These are phyloP conservation scores for Cyanoderma ruficeps DNA, from an alignment of 2,113 vertebrate genomes.

Conservation along the genomic window DNA sequence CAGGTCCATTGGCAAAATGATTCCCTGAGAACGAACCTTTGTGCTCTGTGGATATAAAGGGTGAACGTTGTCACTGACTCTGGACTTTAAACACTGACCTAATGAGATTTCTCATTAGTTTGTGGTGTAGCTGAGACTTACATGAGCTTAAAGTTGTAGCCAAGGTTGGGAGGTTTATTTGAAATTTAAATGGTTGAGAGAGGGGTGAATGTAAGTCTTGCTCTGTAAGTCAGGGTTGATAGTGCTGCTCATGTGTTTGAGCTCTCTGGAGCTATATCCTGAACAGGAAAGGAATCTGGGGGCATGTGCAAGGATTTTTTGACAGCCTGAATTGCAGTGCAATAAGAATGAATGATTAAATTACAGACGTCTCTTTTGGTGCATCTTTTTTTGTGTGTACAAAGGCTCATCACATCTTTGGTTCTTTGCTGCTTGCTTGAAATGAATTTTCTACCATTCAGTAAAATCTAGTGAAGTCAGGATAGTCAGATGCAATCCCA, in stretches of 20 bases:
- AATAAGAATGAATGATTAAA: not conserved
- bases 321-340: not conserved
- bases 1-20: not conserved
- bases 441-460: conserved; percentile 18
- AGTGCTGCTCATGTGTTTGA: not conserved
- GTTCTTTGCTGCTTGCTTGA: not conserved
- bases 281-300: not conserved
- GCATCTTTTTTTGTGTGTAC: not conserved
- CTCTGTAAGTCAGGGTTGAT: not conserved
- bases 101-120: not conserved
- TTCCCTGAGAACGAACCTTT: not conserved
- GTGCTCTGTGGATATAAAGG: not conserved
- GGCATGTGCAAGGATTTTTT: not conserved
- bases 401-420: conserved; percentile 22
- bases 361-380: not conserved
- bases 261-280: not conserved
- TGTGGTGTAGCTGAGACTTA: not conserved
- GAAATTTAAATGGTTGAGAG: not conserved
- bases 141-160: not conserved
- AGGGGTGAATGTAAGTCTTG: not conserved
- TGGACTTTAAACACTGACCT: not conserved
- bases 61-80: not conserved
- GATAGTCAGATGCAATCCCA: not conserved
- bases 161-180: not conserved
- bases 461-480: not conserved